Evolutionary conservation across 2,888 invertebrate genomes (phyloP).

Genomic region (Nomada hirtipes): DNA sequence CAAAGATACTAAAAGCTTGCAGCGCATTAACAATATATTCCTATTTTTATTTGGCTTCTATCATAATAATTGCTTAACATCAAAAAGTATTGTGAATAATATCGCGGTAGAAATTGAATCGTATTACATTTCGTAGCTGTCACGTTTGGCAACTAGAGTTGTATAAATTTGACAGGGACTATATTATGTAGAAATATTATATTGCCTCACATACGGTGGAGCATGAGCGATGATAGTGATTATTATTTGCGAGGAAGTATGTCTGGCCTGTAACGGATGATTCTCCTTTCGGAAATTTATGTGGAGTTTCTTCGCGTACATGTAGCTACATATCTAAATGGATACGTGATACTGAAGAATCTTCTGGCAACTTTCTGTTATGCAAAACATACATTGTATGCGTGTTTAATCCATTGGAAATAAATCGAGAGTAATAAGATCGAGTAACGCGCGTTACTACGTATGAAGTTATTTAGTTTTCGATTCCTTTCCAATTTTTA

Average conservation of each 20-base stretch:
- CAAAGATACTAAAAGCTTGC: no score
- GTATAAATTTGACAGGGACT: conserved; percentile 30
- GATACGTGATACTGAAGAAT: not conserved
- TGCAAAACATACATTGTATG: not conserved
- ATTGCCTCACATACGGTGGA: conserved; percentile 9
- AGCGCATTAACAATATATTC: not conserved
- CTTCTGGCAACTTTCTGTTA: not conserved
- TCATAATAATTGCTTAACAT: not conserved
- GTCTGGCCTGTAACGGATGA: conserved; percentile 43
- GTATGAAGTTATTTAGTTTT: no score
- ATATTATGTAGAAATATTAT: conserved; percentile 12
- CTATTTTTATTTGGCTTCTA: no score
- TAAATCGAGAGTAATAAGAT: no score
- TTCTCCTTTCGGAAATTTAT: conserved; percentile 40
- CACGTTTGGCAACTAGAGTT: conserved; percentile 15
- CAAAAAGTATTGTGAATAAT: not conserved
- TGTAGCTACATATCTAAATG: conserved; percentile 1
- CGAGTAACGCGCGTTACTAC: no score
- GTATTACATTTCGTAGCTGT: not conserved
- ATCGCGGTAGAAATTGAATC: not conserved
- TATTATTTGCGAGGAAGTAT: conserved; percentile 41
- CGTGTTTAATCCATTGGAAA: no score
- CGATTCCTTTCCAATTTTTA: no score
- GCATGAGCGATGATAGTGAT: conserved; percentile 45
- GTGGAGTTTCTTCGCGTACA: conserved; percentile 13